These are phyloP conservation scores for Cerastis leucographa DNA, from an alignment of 2,888 invertebrate species.

Conservation along the genomic window DNA sequence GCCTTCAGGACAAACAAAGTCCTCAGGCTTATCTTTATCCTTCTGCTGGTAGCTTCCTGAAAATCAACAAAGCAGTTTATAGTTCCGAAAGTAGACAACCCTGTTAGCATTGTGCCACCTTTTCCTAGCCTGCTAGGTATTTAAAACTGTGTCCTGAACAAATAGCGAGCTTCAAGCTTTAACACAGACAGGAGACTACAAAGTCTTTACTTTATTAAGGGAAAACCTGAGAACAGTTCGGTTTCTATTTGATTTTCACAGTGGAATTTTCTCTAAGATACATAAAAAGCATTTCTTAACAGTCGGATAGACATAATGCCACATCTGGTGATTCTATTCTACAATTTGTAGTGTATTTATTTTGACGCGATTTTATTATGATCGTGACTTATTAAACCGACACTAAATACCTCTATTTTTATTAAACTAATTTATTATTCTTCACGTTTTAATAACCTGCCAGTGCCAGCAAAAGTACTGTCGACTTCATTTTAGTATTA, in stretches of 20 bases:
- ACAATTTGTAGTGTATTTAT: slow-evolving; percentile 5
- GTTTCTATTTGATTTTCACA: slow-evolving; percentile 60
- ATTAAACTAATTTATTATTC: slow-evolving; percentile 15
- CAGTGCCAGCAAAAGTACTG: slow-evolving; percentile 43
- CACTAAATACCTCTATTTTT: slow-evolving; percentile 4
- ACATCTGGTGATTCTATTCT: background rate
- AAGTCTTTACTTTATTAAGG: slow-evolving; percentile 60
- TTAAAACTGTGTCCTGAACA: slow-evolving; percentile 56
- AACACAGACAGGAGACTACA: slow-evolving; percentile 34
- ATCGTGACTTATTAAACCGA: slow-evolving; percentile 14
- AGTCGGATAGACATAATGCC: slow-evolving; percentile 31
- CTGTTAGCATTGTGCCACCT: slow-evolving; percentile 40
- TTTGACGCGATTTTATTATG: background rate
- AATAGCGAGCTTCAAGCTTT: slow-evolving; percentile 44
- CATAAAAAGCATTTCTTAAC: slow-evolving; percentile 53
- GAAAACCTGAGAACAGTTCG: slow-evolving; percentile 53
- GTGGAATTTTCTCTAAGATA: slow-evolving; percentile 49
- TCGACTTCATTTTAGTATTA: slow-evolving; percentile 53
- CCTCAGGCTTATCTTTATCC: slow-evolving; percentile 90
- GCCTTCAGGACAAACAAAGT: slow-evolving; percentile 95
- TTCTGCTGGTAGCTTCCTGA: slow-evolving; percentile 86
- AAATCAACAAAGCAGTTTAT: slow-evolving; percentile 66
- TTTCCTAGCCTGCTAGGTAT: slow-evolving; percentile 30
- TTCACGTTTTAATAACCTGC: slow-evolving; percentile 31
- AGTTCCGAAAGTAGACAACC: slow-evolving; percentile 20